Conservation (phyloP, 2,888 invertebrate species). For the Oscheius myriophilus region DNA sequence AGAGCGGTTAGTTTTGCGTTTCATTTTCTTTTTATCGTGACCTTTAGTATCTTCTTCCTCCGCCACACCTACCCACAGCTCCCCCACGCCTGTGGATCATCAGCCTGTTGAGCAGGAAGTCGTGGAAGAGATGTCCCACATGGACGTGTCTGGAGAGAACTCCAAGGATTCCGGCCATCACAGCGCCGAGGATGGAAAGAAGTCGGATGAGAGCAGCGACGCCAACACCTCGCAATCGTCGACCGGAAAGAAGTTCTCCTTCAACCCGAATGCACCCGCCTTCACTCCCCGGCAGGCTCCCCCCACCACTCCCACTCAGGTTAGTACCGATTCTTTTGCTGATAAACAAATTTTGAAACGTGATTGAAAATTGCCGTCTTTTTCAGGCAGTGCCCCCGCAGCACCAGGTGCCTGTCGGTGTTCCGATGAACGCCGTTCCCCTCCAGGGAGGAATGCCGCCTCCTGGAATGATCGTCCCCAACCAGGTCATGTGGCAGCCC, state of each 20-base stretch:
- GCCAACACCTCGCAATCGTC: slow-evolving; percentile 6
- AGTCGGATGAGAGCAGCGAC: slow-evolving; percentile 1
- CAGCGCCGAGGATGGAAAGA: too few species aligned
- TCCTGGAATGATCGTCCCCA: slow-evolving; percentile 14
- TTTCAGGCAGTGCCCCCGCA: slow-evolving; percentile 15
- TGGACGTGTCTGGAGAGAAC: slow-evolving; percentile 11
- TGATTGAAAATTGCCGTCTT: too few species aligned
- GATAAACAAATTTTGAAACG: too few species aligned
- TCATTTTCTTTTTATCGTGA: neutral
- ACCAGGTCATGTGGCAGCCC: too few species aligned
- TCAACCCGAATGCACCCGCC: slow-evolving; percentile 58
- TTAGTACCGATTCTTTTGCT: neutral
- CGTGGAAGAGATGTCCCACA: neutral
- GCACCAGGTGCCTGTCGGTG: slow-evolving; percentile 1
- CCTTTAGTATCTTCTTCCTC: slow-evolving; percentile 13
- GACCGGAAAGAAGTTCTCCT: slow-evolving; percentile 41
- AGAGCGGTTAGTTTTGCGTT: slow-evolving; percentile 18
- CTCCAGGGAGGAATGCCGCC: slow-evolving; percentile 13
- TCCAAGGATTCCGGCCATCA: neutral
- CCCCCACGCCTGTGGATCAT: neutral
- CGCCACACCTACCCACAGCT: neutral
- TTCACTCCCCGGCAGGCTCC: slow-evolving; percentile 51
- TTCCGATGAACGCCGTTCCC: slow-evolving; percentile 16
- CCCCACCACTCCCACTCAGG: slow-evolving; percentile 39
- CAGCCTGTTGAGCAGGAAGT: slow-evolving; percentile 5